Percentiles rank a stretch among this genome's conserved stretches.
These are phyloP conservation scores for Crambe crambe DNA, from an alignment of 37 sponge, comb jelly and placozoan genomes.

Conservation along the genomic window DNA sequence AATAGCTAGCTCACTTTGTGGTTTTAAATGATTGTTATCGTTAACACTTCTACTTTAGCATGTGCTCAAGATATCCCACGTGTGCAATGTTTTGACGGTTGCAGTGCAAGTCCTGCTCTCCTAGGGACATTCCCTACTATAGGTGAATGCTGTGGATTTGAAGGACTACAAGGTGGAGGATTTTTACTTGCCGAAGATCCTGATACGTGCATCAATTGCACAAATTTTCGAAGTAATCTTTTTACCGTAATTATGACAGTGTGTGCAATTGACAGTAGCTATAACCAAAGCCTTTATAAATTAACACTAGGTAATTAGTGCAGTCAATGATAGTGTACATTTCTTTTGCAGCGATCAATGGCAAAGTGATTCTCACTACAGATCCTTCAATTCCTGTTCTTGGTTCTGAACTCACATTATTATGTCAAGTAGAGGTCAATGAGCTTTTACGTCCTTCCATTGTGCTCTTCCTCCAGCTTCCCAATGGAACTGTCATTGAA, in stretches of 20 bases:
- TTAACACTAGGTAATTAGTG: too few species aligned
- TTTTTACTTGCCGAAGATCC: background rate
- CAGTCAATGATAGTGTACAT: too few species aligned
- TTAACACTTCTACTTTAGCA: background rate
- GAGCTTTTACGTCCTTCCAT: constrained; percentile 7
- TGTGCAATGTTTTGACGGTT: background rate
- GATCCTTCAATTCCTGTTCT: background rate
- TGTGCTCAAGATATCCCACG: background rate
- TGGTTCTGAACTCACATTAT: background rate
- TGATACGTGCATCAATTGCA: background rate
- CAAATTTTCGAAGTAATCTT: constrained; percentile 12
- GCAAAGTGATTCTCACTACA: background rate
- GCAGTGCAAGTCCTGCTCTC: background rate
- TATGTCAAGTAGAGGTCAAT: constrained; percentile 1
- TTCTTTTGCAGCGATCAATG: background rate
- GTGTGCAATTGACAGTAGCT: too few species aligned
- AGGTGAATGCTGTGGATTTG: constrained; percentile 1
- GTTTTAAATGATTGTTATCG: background rate
- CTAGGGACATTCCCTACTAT: background rate
- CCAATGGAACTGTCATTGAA: constrained; percentile 3
- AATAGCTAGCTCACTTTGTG: too few species aligned
- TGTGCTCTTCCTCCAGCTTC: background rate
- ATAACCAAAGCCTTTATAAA: too few species aligned
- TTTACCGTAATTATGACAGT: too few species aligned
- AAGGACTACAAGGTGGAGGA: constrained; percentile 13